Percentiles rank a stretch among this genome's conserved stretches.
Conservation (phyloP, 2,113 vertebrate species). For the Pampusana beccarii region DNA sequence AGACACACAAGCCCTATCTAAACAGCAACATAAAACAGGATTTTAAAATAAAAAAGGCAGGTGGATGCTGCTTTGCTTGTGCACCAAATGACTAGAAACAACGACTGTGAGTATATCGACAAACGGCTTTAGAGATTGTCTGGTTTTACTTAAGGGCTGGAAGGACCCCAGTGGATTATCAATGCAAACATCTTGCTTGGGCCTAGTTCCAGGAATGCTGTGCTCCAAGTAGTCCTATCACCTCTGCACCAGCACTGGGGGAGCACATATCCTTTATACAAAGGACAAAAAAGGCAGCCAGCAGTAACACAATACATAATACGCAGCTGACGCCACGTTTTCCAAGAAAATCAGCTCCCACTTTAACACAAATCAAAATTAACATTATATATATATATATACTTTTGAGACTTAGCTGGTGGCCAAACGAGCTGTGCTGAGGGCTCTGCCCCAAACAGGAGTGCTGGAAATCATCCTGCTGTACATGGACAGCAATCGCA, state of each 20-base stretch:
- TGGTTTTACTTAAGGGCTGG: constrained; percentile 29
- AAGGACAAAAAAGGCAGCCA: not conserved
- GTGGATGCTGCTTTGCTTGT: not conserved
- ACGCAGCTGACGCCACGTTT: not conserved
- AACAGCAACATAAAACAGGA: not conserved
- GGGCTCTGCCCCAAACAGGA: not conserved
- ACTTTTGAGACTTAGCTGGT: not conserved
- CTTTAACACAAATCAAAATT: not conserved
- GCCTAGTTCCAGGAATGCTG: not conserved
- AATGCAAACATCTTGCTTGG: not conserved
- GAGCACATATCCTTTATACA: not conserved
- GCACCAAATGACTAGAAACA: not conserved
- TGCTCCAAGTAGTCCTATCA: not conserved
- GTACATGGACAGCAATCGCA: not conserved
- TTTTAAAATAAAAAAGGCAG: not conserved
- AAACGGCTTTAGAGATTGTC: not conserved
- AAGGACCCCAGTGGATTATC: not conserved
- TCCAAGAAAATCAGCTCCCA: not conserved
- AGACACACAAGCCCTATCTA: not conserved
- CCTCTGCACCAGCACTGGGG: not conserved
- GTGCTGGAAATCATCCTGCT: not conserved
- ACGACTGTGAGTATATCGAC: not conserved
- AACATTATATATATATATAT: no score
- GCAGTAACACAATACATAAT: not conserved
- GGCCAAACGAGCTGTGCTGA: not conserved